These are phyloP conservation scores for Drosophila sucinea DNA, from an alignment of 1,140 invertebrate species.

Conservation along the genomic window DNA sequence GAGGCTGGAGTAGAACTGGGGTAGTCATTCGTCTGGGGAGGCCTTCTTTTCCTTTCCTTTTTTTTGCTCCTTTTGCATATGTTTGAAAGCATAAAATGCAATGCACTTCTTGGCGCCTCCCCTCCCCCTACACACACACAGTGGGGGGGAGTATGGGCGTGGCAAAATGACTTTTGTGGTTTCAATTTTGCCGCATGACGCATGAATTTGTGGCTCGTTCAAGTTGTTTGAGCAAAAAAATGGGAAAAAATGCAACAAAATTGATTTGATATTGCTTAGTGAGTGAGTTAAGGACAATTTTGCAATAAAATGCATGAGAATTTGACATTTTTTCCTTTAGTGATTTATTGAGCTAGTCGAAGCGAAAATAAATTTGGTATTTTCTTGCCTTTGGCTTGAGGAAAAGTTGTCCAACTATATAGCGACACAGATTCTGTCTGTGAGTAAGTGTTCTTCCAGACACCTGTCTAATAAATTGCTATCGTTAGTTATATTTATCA, in stretches of 20 bases:
- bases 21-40: constrained; percentile 13
- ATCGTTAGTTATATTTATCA: neutral
- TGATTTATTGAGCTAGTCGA: neutral
- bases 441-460: too few species aligned
- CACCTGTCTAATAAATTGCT: neutral
- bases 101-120: constrained; percentile 19
- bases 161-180: constrained; percentile 51
- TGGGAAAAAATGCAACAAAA: constrained; percentile 15
- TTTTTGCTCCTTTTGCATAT: constrained; percentile 17
- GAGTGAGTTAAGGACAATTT: constrained; percentile 11
- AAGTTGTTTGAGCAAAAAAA: neutral
- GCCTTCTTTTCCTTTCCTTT: neutral
- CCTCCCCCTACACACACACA: neutral
- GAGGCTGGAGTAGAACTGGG: neutral
- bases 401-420: too few species aligned
- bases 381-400: too few species aligned
- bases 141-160: constrained; percentile 28
- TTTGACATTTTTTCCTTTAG: constrained; percentile 21
- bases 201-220: constrained; percentile 46
- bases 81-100: constrained; percentile 28
- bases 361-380: neutral
- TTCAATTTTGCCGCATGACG: constrained; percentile 58
- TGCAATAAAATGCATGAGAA: constrained; percentile 16
- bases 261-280: constrained; percentile 19
- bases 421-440: too few species aligned